phyloP scores from a whole-genome alignment of 2,113 vertebrate species.

The Perca schrenkii region DNA sequence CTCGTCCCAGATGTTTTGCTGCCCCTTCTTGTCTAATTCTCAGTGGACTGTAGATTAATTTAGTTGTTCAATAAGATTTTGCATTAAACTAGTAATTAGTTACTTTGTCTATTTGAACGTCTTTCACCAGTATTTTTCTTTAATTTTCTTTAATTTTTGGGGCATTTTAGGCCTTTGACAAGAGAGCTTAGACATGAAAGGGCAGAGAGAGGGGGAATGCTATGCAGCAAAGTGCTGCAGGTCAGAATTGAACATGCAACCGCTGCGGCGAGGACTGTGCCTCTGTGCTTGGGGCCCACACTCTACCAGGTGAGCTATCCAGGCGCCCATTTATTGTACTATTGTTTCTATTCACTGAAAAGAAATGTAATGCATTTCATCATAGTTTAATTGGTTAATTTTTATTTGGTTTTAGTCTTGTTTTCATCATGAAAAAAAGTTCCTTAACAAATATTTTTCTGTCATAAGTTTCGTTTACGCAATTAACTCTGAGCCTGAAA shows the following conservation, averaged over 20 bases:
- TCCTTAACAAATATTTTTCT: background rate
- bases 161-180: too few relatives aligned
- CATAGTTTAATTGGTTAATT: background rate
- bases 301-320: too few relatives aligned
- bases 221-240: too few relatives aligned
- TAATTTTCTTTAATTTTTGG: too few relatives aligned
- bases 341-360: background rate
- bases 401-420: background rate
- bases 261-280: too few relatives aligned
- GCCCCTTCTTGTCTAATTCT: background rate
- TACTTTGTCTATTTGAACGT: background rate
- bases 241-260: too few relatives aligned
- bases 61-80: background rate
- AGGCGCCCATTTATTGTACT: too few relatives aligned
- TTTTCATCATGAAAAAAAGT: too few relatives aligned
- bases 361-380: background rate
- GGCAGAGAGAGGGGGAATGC: too few relatives aligned
- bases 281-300: too few relatives aligned
- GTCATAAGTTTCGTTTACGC: background rate
- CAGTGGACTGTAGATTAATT: background rate
- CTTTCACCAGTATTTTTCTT: background rate
- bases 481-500: background rate
- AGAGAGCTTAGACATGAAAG: too few relatives aligned
- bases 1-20: background rate
- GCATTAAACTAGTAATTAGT: background rate